These are phyloP conservation scores for Furcifer pardalis DNA, from an alignment of 2,797 vertebrate genomes.

Conservation along the genomic window DNA sequence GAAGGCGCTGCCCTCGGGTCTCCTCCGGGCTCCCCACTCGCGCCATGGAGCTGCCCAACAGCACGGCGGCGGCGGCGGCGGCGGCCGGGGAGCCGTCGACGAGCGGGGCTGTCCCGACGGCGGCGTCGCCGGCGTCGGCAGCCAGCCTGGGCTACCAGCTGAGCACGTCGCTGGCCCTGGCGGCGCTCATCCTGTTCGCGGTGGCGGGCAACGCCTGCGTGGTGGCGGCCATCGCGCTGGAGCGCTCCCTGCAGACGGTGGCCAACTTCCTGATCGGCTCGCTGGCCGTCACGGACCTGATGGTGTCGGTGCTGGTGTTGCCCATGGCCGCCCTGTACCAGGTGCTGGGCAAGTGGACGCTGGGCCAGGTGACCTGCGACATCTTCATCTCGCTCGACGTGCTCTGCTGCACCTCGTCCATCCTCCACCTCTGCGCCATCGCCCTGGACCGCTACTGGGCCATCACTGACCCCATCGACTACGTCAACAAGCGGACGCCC, in stretches of 20 bases:
- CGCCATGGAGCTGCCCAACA: slow-evolving; percentile 75
- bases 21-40: slow-evolving; percentile 35
- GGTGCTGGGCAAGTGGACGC: slow-evolving; percentile 96
- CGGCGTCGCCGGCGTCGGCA: slow-evolving; percentile 43
- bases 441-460: slow-evolving; percentile 98
- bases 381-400: slow-evolving; percentile 96
- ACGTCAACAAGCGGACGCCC: slow-evolving; percentile 96
- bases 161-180: slow-evolving; percentile 89
- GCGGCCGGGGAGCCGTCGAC: slow-evolving; percentile 47
- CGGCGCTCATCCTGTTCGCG: slow-evolving; percentile 90
- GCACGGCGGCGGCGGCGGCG: slow-evolving; percentile 75
- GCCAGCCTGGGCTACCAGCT: slow-evolving; percentile 90
- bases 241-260: slow-evolving; percentile 95
- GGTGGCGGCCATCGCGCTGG: slow-evolving; percentile 92
- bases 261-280: slow-evolving; percentile 98
- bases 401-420: slow-evolving; percentile 97
- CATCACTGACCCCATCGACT: slow-evolving; percentile 97
- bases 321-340: slow-evolving; percentile 98
- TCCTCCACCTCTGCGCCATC: slow-evolving; percentile 97
- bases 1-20: slow-evolving; percentile 57
- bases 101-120: neutral
- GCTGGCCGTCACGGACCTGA: slow-evolving; percentile 94
- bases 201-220: slow-evolving; percentile 95
- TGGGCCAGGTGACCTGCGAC: slow-evolving; percentile 94
- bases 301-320: slow-evolving; percentile 96